These are phyloP conservation scores for Pristionchus exspectatus DNA, from an alignment of 2,888 invertebrate species.

Conservation along the genomic window DNA sequence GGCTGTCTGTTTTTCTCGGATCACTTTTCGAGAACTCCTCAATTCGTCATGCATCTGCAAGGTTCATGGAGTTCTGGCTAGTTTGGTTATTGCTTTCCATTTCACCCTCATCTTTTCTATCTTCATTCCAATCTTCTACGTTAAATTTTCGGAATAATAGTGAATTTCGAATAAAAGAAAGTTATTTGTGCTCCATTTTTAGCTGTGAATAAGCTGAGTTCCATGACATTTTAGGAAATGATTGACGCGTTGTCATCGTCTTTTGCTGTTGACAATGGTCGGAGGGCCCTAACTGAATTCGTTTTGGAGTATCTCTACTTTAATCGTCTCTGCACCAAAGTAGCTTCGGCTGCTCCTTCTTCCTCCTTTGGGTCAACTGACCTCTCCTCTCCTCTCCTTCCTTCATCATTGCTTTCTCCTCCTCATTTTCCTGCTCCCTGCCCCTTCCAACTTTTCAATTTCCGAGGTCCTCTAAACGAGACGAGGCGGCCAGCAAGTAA, in stretches of 20 bases:
- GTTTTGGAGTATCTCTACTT: neutral
- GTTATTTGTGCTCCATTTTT: neutral
- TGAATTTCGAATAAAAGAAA: too few species aligned
- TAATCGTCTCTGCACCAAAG: neutral
- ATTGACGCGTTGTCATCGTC: neutral
- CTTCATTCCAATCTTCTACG: too few species aligned
- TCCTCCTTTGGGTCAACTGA: constrained; percentile 18
- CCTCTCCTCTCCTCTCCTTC: neutral
- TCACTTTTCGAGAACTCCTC: neutral
- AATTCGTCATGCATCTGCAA: neutral
- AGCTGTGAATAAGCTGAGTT: neutral
- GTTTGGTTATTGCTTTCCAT: too few species aligned
- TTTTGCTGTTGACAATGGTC: neutral
- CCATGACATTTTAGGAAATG: neutral
- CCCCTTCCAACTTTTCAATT: constrained; percentile 34
- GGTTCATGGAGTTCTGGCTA: too few species aligned
- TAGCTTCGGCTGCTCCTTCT: neutral
- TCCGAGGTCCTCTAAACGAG: constrained; percentile 16
- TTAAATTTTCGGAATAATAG: too few species aligned
- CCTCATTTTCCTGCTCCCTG: neutral
- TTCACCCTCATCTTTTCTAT: too few species aligned
- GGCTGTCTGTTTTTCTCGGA: neutral
- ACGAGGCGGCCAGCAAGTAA: neutral
- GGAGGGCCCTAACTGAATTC: neutral
- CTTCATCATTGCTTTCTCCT: constrained; percentile 28